A percentile compares a stretch with the other conserved stretches of the same genome.
phyloP scores from a whole-genome alignment of 2,113 vertebrate genomes.

The Eubucco bourcierii region DNA sequence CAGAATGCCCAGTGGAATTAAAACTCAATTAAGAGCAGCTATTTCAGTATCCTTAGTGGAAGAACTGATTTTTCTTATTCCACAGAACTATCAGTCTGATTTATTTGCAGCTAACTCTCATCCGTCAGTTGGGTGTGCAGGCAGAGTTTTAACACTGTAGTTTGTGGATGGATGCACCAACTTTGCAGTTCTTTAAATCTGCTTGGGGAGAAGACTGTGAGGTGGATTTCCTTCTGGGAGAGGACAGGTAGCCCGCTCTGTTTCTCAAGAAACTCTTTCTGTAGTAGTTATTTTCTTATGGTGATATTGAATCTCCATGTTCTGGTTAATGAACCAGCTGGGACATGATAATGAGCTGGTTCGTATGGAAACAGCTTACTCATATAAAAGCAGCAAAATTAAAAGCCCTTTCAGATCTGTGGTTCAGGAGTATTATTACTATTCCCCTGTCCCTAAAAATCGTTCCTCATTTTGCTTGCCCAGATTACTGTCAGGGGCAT shows the following conservation, averaged over 20 bases:
- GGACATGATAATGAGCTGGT: conserved; percentile 3
- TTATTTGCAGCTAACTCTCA: neutral
- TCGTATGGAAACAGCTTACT: conserved; percentile 3
- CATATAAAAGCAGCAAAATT: neutral
- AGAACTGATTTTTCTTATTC: neutral
- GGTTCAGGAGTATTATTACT: conserved; percentile 12
- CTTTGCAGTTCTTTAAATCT: neutral
- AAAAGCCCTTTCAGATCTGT: neutral
- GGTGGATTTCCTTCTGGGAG: neutral
- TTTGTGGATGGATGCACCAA: neutral
- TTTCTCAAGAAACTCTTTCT: neutral
- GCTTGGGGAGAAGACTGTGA: neutral
- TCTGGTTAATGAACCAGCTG: conserved; percentile 29
- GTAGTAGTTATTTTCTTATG: neutral
- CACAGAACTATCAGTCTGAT: neutral
- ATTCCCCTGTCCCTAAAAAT: neutral
- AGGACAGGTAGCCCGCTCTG: rapidly evolving
- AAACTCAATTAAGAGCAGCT: conserved; percentile 5
- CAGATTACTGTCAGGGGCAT: neutral
- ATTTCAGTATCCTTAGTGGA: neutral
- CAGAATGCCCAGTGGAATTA: conserved; percentile 11
- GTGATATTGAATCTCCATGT: neutral
- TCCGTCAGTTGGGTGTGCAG: neutral
- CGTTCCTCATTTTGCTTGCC: neutral
- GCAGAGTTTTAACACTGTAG: neutral